Evolutionary conservation across 2,797 vertebrate genomes (phyloP), one percentile per base, ranked within the genome.

Genomic region (Capromys pilorides): DNA sequence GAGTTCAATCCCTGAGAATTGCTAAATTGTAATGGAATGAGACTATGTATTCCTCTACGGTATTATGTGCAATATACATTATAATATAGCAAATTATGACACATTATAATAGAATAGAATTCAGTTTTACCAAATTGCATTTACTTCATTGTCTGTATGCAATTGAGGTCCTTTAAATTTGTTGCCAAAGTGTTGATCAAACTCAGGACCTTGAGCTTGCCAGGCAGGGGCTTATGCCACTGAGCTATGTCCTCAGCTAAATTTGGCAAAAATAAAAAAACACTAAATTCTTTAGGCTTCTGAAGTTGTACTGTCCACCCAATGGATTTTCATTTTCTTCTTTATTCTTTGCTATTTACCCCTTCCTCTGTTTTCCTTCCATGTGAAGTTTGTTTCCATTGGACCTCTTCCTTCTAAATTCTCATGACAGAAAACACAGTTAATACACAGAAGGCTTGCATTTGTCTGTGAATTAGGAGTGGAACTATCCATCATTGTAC

Each of bases 1-100:
- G 45, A 45, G 45, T 45, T 45, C 45, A 45, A 8, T 45, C 45
- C 45, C 51, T 93, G 28, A 81, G 49, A 89, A 92, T 77, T 86
- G n/a, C 61, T 90, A 95, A 95, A 96, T 89, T 92, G 90, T 45
- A 94, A 83, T 45, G 88, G 24, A 61, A 14, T 13, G 10, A 62
- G 28, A 77, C 16, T 67, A 81, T 78, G 64, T 54, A 78, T 73
- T 86, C 45, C 41, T 31, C 41, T 18, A 62, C 6, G 51, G 69
- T 54, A 62, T 88, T 82, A 59, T 61, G 21, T 57, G 31, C 4
- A 82, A 64, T 61, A 79, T 24, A 45, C 12, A 26, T 69, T 96
- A 71, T 78, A 78, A 54, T 66, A 67, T 36, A 94, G 66, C 21
- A 95, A 86, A 88, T 88, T 92, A 66, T 93, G 89, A 85, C 31